Conservation (phyloP, 2,113 vertebrate species). For the Thamnophis sirtalis region DNA sequence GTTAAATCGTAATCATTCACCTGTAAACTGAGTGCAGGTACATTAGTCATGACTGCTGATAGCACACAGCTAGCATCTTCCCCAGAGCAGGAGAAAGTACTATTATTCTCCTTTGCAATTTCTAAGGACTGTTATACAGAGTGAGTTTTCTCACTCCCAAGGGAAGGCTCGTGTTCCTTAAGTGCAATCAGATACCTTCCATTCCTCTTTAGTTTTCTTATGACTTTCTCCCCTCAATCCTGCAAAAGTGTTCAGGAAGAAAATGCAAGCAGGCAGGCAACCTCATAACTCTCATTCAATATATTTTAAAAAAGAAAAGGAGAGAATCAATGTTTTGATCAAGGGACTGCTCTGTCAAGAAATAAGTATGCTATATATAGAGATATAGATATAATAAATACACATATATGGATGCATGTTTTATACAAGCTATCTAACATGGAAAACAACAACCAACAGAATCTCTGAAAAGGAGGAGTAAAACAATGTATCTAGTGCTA, state of each 20-base stretch:
- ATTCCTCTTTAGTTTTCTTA: not conserved
- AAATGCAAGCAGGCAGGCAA: not conserved
- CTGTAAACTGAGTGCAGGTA: not conserved
- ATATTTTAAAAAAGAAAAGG: not conserved
- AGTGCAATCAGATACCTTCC: not conserved
- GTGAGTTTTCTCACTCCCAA: not conserved
- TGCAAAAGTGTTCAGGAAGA: not conserved
- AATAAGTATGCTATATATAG: not conserved
- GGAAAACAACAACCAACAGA: not conserved
- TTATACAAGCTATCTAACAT: not conserved
- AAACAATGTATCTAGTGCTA: not conserved
- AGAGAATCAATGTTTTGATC: not conserved
- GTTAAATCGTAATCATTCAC: not conserved
- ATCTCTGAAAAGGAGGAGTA: not conserved
- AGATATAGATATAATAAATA: not conserved
- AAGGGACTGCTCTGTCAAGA: not conserved
- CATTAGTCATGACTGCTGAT: not conserved
- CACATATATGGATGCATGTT: no score
- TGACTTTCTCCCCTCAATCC: not conserved
- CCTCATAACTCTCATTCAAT: not conserved
- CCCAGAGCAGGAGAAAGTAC: not conserved
- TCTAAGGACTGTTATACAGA: not conserved
- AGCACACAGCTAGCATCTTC: not conserved
- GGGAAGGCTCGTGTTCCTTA: not conserved
- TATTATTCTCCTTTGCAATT: not conserved